A percentile compares a stretch with the other conserved stretches of the same genome.
phyloP scores from a whole-genome alignment of 2,888 invertebrate species.

The Eupithecia subumbrata region DNA sequence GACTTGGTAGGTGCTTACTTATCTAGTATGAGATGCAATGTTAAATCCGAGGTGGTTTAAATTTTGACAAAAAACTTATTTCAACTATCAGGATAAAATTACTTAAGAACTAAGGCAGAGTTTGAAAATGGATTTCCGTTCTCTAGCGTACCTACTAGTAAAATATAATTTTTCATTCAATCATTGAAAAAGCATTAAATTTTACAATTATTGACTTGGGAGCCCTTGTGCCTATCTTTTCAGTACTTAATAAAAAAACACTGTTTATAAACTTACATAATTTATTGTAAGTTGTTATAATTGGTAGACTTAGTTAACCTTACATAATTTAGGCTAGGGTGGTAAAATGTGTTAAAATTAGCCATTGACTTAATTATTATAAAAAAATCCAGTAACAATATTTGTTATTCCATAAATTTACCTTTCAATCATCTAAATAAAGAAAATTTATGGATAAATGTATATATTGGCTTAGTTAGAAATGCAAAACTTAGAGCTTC shows the following conservation, averaged over 20 bases:
- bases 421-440: neutral
- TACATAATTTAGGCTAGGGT: neutral
- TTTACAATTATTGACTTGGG: neutral
- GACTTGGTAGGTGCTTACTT: neutral
- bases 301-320: neutral
- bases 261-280: too few relatives aligned
- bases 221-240: neutral
- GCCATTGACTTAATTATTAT: neutral
- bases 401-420: neutral
- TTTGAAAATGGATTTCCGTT: neutral
- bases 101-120: neutral
- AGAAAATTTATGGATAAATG: neutral
- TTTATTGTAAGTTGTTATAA: neutral
- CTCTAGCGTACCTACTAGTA: too few relatives aligned
- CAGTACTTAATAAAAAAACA: neutral
- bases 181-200: neutral
- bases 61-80: neutral
- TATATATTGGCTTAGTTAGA: neutral
- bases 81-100: neutral
- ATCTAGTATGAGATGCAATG: neutral
- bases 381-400: neutral
- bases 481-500: neutral
- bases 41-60: neutral
- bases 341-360: neutral
- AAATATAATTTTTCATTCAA: too few relatives aligned